phyloP scores from a whole-genome alignment of 2,888 invertebrate genomes.

The Meteorus colon region DNA sequence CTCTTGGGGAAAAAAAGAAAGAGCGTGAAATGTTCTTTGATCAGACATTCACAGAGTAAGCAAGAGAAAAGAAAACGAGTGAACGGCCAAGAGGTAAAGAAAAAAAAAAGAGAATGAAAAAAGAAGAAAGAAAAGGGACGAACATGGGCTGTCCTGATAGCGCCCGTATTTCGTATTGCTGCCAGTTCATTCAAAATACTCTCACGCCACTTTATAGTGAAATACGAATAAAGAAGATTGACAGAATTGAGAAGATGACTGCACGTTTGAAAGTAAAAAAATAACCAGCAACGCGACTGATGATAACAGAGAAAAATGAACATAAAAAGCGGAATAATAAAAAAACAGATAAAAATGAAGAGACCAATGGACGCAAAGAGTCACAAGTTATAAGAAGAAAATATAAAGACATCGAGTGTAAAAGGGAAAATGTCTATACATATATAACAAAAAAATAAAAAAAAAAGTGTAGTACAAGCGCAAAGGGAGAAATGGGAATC shows the following conservation, averaged over 20 bases:
- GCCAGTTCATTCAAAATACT: conserved; percentile 43
- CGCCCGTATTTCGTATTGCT: conserved; percentile 49
- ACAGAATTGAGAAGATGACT: conserved; percentile 16
- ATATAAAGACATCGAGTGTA: not conserved
- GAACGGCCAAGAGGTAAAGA: not conserved
- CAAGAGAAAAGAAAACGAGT: conserved; percentile 14
- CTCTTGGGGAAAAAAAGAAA: conserved; percentile 33
- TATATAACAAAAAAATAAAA: not conserved
- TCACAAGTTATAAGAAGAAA: conserved; percentile 19
- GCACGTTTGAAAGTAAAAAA: not conserved
- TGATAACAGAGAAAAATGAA: not conserved
- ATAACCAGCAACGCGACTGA: too few species aligned
- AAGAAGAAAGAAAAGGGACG: conserved; percentile 10
- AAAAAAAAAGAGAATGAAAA: not conserved
- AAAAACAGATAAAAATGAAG: conserved; percentile 14
- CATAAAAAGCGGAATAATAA: not conserved
- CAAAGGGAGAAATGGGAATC: conserved; percentile 41
- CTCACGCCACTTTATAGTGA: conserved; percentile 38
- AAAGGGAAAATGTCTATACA: conserved; percentile 7
- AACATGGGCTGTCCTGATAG: conserved; percentile 41
- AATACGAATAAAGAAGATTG: conserved; percentile 40
- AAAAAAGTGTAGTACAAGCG: not conserved
- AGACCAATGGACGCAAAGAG: conserved; percentile 9
- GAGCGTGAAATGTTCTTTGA: conserved; percentile 50
- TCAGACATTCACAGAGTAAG: conserved; percentile 52